Base-by-base conservation (phyloP, 2,797 vertebrate genomes). In the Gambelia wislizenii region DNA sequence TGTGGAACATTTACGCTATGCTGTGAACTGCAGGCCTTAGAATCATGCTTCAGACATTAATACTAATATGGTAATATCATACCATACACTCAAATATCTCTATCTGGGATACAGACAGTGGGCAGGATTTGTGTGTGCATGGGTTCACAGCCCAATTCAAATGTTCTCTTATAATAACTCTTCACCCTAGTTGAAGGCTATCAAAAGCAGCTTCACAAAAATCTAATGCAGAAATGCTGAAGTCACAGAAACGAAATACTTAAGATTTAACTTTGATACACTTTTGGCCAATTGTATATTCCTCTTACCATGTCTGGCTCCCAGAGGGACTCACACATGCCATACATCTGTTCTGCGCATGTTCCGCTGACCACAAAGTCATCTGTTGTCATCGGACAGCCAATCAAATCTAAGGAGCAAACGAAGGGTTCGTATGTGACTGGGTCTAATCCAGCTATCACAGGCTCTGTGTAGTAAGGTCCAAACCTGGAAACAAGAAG, bases 361-460 rank as follows among this genome's bases (percentile, higher is more conserved):
- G 99, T 99, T 33, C 99, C 99, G 2, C 99, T 99, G 94, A 99
- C 98, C n/a, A 99, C 99, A 79, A 99, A 99, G 96, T 99, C 99
- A 0, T 99, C 98, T 0, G 99, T 99, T 85, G 98, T 97, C 99
- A 99, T 99, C 14, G 99, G 99, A 93, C 99, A 99, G 93, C 99
- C 99, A 4, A 99, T 99, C 94, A 99, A 95, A 94, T 99, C 99
- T 85, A 99, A 96, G 4, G 98, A 99, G 96, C 99, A 99, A 96
- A 99, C 98, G 96, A 99, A 99, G 1, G 99, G 99, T 93, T 99
- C 97, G 0, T 97, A 97, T 42, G 97, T 99, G 89, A 98, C 96
- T 1, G 99, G 99, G 91, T 99, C 97, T 85, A 99, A 95, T 85
- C 99, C 99, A 0, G 99, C 99, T 1, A 99, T 99, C 81, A 99